Percentiles rank a stretch among this genome's conserved stretches.
Conservation (phyloP, 2,113 vertebrate species). For the Symphodus melops region DNA sequence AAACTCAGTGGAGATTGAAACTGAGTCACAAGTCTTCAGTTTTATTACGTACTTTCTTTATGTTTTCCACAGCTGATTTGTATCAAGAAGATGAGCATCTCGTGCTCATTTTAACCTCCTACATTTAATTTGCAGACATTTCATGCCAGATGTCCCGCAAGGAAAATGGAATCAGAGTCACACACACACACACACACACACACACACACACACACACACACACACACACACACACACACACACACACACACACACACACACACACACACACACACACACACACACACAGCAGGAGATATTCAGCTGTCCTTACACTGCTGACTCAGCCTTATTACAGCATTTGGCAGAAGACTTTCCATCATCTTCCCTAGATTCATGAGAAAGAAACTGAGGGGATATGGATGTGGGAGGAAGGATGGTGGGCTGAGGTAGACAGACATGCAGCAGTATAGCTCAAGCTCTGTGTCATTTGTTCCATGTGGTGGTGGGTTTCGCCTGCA, state of each 20-base stretch:
- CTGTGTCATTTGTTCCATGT: constrained; percentile 73
- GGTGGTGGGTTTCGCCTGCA: constrained; percentile 52
- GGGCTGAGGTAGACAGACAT: constrained; percentile 40
- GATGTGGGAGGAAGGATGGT: constrained; percentile 46
- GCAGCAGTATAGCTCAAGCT: constrained; percentile 40
- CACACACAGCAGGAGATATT: constrained; percentile 6
- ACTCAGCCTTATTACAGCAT: constrained; percentile 56
- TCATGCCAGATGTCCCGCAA: neutral
- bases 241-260: neutral
- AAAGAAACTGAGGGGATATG: constrained; percentile 35
- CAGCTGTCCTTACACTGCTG: constrained; percentile 32
- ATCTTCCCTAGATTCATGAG: constrained; percentile 29
- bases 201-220: too few relatives aligned
- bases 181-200: neutral
- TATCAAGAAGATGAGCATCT: constrained; percentile 7
- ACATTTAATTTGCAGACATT: constrained; percentile 27
- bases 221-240: neutral
- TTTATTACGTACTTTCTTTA: neutral
- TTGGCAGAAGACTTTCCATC: constrained; percentile 51
- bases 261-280: neutral
- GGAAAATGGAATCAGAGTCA: constrained; percentile 32
- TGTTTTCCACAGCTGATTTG: neutral
- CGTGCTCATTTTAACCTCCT: constrained; percentile 1
- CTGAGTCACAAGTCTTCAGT: neutral
- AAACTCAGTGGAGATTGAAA: too few relatives aligned